Percentiles rank a stretch among this genome's conserved stretches.
These are phyloP conservation scores for Petrophora chlorosata DNA, from an alignment of 2,888 invertebrate genomes.

Conservation along the genomic window DNA sequence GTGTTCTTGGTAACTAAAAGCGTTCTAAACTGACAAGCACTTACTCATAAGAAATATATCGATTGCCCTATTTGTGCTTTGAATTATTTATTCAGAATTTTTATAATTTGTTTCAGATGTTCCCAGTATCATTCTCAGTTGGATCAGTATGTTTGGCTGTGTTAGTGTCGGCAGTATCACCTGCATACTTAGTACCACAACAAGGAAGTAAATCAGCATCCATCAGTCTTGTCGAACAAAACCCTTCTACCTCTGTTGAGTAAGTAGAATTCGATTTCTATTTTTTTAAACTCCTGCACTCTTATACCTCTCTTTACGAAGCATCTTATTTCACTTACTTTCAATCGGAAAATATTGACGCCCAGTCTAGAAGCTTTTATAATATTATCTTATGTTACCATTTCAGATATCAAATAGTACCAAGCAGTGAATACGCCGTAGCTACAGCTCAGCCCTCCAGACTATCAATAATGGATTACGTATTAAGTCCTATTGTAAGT, in stretches of 20 bases:
- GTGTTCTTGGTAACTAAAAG: no score
- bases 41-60: no score
- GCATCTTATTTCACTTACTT: no score
- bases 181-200: slow-evolving; percentile 36
- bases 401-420: slow-evolving; percentile 33
- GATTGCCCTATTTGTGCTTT: neutral
- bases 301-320: no score
- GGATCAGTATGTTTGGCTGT: slow-evolving; percentile 11
- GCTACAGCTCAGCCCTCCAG: slow-evolving; percentile 34
- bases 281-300: no score
- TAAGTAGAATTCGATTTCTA: no score
- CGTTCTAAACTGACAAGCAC: no score
- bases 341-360: neutral
- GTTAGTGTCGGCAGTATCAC: slow-evolving; percentile 16
- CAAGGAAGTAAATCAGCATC: slow-evolving; percentile 21
- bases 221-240: slow-evolving; percentile 5
- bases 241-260: slow-evolving; percentile 18
- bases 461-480: slow-evolving; percentile 40
- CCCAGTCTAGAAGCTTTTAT: neutral
- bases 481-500: slow-evolving; percentile 49
- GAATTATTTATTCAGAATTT: neutral
- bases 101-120: slow-evolving; percentile 23
- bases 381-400: neutral
- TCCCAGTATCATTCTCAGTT: slow-evolving; percentile 4
- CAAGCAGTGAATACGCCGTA: slow-evolving; percentile 39